A percentile compares a stretch with the other conserved stretches of the same genome.
Evolutionary conservation across 2,888 invertebrate genomes (phyloP).

Genomic region (Omphaloscelis lunosa): DNA sequence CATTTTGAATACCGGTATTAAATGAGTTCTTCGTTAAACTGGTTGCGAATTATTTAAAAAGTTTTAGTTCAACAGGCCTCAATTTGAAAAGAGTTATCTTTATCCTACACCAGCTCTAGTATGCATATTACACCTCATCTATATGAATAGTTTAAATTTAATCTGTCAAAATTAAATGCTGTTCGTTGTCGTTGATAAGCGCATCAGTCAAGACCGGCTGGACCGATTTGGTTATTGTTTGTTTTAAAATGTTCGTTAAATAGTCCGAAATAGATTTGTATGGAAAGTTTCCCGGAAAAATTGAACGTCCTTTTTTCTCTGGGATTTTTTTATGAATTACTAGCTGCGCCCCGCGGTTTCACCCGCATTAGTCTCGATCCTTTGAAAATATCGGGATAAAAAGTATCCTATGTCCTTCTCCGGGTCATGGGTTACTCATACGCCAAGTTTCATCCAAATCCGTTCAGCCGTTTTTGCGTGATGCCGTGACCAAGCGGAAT

Average conservation of each 20-base stretch:
- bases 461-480: too few relatives aligned
- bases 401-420: too few relatives aligned
- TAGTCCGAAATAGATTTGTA: neutral
- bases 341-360: too few relatives aligned
- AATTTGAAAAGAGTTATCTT: neutral
- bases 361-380: too few relatives aligned
- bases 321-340: neutral
- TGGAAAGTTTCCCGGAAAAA: neutral
- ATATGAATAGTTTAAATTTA: too few relatives aligned
- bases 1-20: neutral
- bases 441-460: too few relatives aligned
- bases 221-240: neutral
- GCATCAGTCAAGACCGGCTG: neutral
- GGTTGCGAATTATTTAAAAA: neutral
- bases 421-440: too few relatives aligned
- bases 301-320: neutral
- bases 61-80: neutral
- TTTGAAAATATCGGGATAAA: too few relatives aligned
- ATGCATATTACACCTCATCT: too few relatives aligned
- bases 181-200: neutral
- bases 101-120: neutral
- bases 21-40: constrained; percentile 5
- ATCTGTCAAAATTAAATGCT: neutral
- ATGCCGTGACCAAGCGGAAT: too few relatives aligned
- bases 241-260: neutral